Conservation (phyloP, 2,888 invertebrate genomes). For the Plagiodera versicolora region DNA sequence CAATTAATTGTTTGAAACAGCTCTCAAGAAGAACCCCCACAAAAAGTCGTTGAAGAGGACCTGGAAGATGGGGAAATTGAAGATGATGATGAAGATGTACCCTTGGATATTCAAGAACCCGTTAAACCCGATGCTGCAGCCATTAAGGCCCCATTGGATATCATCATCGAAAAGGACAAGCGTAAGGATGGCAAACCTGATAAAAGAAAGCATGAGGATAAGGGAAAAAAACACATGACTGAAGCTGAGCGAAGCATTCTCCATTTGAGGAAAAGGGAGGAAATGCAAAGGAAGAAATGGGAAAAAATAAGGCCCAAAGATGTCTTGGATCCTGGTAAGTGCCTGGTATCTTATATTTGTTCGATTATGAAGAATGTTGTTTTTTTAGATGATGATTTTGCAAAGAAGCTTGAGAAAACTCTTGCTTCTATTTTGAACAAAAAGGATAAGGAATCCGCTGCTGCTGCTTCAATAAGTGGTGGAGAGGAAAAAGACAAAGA, state of each 20-base stretch:
- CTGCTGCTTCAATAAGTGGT: slow-evolving; percentile 41
- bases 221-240: slow-evolving; percentile 49
- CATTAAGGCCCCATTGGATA: slow-evolving; percentile 8
- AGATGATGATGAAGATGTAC: slow-evolving; percentile 61
- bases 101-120: slow-evolving; percentile 20
- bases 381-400: slow-evolving; percentile 68
- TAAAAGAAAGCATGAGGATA: slow-evolving; percentile 41
- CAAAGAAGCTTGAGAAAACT: slow-evolving; percentile 76
- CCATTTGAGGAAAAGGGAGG: slow-evolving; percentile 51
- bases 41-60: slow-evolving; percentile 62
- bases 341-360: background rate
- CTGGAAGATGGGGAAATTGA: slow-evolving; percentile 89
- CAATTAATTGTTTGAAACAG: too few species aligned
- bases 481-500: slow-evolving; percentile 55
- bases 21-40: slow-evolving; percentile 27
- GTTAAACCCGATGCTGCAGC: slow-evolving; percentile 2
- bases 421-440: slow-evolving; percentile 71
- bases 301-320: slow-evolving; percentile 47
- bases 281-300: slow-evolving; percentile 51
- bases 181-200: slow-evolving; percentile 25
- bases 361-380: background rate
- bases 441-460: slow-evolving; percentile 58
- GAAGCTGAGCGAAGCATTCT: slow-evolving; percentile 54
- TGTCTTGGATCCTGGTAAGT: slow-evolving; percentile 31
- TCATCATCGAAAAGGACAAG: slow-evolving; percentile 26